Conservation (phyloP, 2,888 invertebrate genomes). For the Steromphala cineraria region DNA sequence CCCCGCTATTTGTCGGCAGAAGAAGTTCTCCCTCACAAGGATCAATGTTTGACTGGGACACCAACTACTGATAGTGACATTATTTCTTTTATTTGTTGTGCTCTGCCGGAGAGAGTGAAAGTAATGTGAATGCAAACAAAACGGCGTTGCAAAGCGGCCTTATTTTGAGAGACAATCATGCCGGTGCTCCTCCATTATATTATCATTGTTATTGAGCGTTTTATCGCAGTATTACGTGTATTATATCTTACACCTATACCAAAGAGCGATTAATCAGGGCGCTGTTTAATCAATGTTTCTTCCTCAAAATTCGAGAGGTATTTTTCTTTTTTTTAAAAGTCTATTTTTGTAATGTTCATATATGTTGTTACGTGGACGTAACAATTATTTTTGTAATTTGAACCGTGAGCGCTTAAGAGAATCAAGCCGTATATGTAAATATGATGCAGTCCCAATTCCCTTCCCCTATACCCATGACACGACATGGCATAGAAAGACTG, state of each 20-base stretch:
- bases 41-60: neutral
- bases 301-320: neutral
- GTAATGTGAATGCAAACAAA: conserved; percentile 1
- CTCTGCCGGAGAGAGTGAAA: neutral
- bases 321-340: neutral
- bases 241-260: neutral
- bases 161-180: conserved; percentile 8
- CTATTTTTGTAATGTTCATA: conserved; percentile 4
- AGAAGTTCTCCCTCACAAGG: conserved; percentile 20
- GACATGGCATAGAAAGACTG: neutral
- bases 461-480: too few relatives aligned
- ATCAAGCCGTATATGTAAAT: neutral
- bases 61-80: neutral
- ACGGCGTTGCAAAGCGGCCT: conserved; percentile 10
- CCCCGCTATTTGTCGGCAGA: conserved; percentile 50
- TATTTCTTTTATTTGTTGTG: neutral
- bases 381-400: neutral
- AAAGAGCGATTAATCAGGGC: neutral
- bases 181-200: neutral
- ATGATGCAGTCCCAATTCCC: neutral
- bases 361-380: neutral
- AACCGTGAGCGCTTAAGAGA: neutral
- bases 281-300: neutral
- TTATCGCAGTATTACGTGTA: neutral
- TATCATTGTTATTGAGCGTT: neutral